Percentiles rank a stretch among this genome's conserved stretches.
phyloP scores from a whole-genome alignment of 2,797 vertebrate genomes.

The Chelon auratus region DNA sequence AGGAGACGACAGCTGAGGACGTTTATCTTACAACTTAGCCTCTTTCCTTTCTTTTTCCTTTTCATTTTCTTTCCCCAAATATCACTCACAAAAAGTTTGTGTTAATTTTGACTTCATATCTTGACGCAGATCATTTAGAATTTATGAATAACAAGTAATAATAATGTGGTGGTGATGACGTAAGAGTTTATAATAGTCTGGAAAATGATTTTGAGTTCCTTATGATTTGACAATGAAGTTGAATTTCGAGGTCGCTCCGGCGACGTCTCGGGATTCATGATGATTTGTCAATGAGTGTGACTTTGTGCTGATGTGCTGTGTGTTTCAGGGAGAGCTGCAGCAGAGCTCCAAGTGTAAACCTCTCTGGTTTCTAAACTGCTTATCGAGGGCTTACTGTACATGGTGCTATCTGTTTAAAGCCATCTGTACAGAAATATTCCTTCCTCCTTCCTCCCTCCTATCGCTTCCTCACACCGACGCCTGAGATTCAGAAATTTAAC shows the following conservation, averaged over 20 bases:
- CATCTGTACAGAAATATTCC: slow-evolving; percentile 80
- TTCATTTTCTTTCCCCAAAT: slow-evolving; percentile 28
- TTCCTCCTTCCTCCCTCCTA: slow-evolving; percentile 35
- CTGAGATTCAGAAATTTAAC: slow-evolving; percentile 14
- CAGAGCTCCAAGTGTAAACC: slow-evolving; percentile 74
- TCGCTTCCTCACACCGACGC: slow-evolving; percentile 22
- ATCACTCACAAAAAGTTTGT: slow-evolving; percentile 62
- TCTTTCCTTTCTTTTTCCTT: slow-evolving; percentile 46
- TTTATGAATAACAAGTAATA: slow-evolving; percentile 76
- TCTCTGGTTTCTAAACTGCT: slow-evolving; percentile 75
- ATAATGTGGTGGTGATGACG: slow-evolving; percentile 71
- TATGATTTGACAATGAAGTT: slow-evolving; percentile 78
- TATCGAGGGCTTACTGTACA: slow-evolving; percentile 79
- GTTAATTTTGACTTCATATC: slow-evolving; percentile 68
- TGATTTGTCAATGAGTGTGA: slow-evolving; percentile 80
- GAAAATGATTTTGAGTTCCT: slow-evolving; percentile 68
- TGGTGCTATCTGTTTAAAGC: slow-evolving; percentile 83
- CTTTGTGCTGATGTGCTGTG: slow-evolving; percentile 74
- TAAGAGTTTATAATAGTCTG: slow-evolving; percentile 70
- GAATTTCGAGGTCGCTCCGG: slow-evolving; percentile 58
- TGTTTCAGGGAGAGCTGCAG: slow-evolving; percentile 80
- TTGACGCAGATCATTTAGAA: slow-evolving; percentile 70
- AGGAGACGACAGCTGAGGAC: slow-evolving; percentile 25
- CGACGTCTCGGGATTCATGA: slow-evolving; percentile 63
- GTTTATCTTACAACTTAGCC: neutral